Conservation (phyloP, 2,113 vertebrate genomes). For the Crotalus helleri region DNA sequence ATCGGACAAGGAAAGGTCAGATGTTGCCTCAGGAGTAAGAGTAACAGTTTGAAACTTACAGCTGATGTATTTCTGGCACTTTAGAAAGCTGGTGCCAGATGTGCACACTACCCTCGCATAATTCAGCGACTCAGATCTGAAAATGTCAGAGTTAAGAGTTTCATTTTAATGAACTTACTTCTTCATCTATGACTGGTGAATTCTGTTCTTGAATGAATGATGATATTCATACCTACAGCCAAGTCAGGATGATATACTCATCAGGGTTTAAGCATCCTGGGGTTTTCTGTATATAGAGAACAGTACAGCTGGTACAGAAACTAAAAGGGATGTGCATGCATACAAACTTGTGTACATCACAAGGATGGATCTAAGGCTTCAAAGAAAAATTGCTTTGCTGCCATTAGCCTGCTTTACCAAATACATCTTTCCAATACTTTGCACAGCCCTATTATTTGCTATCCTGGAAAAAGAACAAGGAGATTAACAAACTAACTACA, state of each 20-base stretch:
- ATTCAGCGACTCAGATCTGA: not conserved
- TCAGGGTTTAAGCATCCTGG: not conserved
- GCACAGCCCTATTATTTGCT: not conserved
- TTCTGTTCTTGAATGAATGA: too few relatives aligned
- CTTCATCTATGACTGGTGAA: not conserved
- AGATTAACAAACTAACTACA: too few relatives aligned
- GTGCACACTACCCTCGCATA: not conserved
- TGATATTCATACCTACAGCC: not conserved
- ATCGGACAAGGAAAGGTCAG: not conserved
- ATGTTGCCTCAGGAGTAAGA: constrained; percentile 2
- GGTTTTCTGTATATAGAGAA: not conserved
- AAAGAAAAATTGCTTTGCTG: not conserved
- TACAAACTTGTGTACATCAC: not conserved
- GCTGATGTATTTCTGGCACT: not conserved
- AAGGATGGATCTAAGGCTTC: not conserved
- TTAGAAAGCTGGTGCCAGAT: not conserved
- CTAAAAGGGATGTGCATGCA: not conserved
- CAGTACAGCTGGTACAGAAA: not conserved
- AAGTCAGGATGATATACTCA: not conserved
- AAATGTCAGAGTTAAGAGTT: not conserved
- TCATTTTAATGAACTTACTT: not conserved
- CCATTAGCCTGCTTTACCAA: not conserved
- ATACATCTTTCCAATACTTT: not conserved
- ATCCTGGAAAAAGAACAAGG: not conserved
- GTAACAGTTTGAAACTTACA: constrained; percentile 24